A percentile compares a stretch with the other conserved stretches of the same genome.
These are phyloP conservation scores for Suillia variegata DNA, from an alignment of 2,888 invertebrate genomes.

Conservation along the genomic window DNA sequence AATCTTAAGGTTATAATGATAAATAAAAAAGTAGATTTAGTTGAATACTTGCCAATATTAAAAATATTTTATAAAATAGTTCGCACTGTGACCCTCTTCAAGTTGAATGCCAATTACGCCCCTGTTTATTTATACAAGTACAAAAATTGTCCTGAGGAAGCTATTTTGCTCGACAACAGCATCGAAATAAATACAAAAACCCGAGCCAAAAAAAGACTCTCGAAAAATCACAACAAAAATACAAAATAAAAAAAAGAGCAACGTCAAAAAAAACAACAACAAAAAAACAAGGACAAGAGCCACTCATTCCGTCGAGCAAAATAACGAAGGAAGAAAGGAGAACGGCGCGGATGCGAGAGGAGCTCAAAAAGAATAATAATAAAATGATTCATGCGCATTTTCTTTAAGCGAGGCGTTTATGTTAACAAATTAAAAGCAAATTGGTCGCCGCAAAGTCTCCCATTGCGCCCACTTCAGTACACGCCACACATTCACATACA, in stretches of 20 bases:
- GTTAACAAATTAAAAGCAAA: conserved; percentile 59
- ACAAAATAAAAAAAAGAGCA: conserved; percentile 9
- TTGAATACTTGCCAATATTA: too few relatives aligned
- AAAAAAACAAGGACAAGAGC: too few relatives aligned
- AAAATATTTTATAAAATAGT: too few relatives aligned
- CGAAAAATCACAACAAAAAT: neutral
- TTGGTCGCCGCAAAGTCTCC: conserved; percentile 47
- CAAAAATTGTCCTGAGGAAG: too few relatives aligned
- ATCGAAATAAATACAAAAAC: too few relatives aligned
- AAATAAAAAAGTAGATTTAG: too few relatives aligned
- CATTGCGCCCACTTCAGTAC: conserved; percentile 26
- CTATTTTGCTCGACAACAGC: too few relatives aligned
- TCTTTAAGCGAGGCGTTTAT: conserved; percentile 54
- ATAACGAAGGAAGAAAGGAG: neutral
- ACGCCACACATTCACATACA: conserved; percentile 24
- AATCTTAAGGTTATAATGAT: too few relatives aligned
- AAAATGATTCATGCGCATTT: conserved; percentile 44
- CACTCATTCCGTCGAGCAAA: neutral
- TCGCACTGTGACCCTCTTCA: too few relatives aligned
- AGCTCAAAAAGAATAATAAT: conserved; percentile 14
- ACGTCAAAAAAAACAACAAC: neutral
- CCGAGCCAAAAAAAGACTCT: too few relatives aligned
- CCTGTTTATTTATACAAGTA: too few relatives aligned
- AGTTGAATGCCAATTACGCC: too few relatives aligned
- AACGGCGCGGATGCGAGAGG: neutral